Evolutionary conservation across 2,113 vertebrate species (phyloP).

Genomic region (Hoplias malabaricus): DNA sequence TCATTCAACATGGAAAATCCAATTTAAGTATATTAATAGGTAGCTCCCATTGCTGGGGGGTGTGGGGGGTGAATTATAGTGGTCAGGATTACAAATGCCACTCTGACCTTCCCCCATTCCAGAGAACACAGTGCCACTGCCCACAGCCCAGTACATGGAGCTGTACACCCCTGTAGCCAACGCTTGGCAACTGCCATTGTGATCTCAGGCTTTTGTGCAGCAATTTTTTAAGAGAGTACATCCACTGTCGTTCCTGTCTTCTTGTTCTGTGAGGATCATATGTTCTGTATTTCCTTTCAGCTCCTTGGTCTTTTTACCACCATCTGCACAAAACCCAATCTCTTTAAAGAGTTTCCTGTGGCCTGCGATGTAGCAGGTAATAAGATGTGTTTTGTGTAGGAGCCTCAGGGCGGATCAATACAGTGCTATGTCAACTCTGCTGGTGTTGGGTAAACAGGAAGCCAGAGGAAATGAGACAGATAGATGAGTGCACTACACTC

Average conservation of each 20-base stretch:
- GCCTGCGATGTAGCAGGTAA: constrained; percentile 17
- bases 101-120: no score
- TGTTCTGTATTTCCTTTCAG: not conserved
- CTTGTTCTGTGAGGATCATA: not conserved
- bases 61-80: no score
- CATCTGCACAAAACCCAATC: not conserved
- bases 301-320: not conserved
- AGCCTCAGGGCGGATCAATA: constrained; percentile 38
- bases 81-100: no score
- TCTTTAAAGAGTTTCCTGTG: constrained; percentile 7
- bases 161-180: no score
- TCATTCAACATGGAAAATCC: no score
- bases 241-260: not conserved
- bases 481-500: constrained; percentile 4
- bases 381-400: constrained; percentile 13
- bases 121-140: no score
- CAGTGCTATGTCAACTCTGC: constrained; percentile 2
- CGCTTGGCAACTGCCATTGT: no score
- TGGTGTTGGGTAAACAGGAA: constrained; percentile 26
- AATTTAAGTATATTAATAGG: no score
- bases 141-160: no score
- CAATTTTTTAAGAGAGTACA: not conserved
- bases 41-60: no score
- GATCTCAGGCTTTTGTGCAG: not conserved
- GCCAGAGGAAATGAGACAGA: constrained; percentile 16